Conservation (phyloP, 2,797 vertebrate species). For the Platyrinchus mystaceus region DNA sequence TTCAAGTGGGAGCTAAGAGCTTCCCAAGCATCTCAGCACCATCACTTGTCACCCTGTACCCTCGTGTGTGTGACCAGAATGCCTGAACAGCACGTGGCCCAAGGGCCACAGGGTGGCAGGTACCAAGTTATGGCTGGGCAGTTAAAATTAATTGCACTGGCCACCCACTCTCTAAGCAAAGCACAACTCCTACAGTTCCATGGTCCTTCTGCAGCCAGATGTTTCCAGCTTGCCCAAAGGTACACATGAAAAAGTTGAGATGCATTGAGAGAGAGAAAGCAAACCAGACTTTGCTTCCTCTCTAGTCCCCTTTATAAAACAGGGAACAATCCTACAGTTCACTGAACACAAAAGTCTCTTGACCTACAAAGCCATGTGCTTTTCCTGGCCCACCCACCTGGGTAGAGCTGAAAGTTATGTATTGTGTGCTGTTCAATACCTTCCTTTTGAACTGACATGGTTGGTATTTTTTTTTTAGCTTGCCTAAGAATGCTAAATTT, state of each 20-base stretch:
- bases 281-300: not conserved
- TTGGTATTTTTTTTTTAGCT: not conserved
- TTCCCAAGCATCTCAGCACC: not conserved
- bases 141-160: not conserved
- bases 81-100: not conserved
- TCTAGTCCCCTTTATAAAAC: not conserved
- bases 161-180: not conserved
- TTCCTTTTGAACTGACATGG: not conserved
- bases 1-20: not conserved
- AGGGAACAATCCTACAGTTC: not conserved
- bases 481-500: not conserved
- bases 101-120: not conserved
- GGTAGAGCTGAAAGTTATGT: not conserved
- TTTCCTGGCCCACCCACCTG: not conserved
- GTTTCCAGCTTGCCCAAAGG: not conserved
- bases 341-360: not conserved
- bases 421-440: not conserved
- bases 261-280: not conserved
- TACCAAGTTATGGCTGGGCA: not conserved
- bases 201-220: not conserved
- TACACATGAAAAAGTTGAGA: not conserved
- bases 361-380: not conserved
- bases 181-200: not conserved
- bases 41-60: fast-evolving
- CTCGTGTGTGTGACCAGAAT: too few species aligned